Evolutionary conservation across 1,140 invertebrate genomes (phyloP).

Genomic region (Drosophila chauvacae): DNA sequence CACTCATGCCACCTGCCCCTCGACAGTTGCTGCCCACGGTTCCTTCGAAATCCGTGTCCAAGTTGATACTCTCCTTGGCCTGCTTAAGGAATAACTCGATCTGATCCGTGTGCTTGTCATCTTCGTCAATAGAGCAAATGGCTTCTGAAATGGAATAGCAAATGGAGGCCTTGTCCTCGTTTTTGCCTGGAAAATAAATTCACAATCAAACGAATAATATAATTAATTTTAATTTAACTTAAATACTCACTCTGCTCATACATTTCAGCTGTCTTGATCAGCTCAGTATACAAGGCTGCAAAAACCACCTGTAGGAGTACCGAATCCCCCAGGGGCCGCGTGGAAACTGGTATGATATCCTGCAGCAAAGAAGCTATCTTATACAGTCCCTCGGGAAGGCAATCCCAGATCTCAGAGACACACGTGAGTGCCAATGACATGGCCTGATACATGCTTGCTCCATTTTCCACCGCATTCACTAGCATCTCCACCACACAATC

Average conservation of each 20-base stretch:
- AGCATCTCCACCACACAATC: slow-evolving; percentile 88
- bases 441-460: slow-evolving; percentile 90
- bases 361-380: slow-evolving; percentile 87
- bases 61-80: slow-evolving; percentile 85
- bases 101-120: slow-evolving; percentile 90
- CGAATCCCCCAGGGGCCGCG: slow-evolving; percentile 88
- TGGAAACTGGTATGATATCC: slow-evolving; percentile 88
- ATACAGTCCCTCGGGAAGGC: slow-evolving; percentile 86
- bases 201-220: no score
- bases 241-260: slow-evolving; percentile 82
- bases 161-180: slow-evolving; percentile 72
- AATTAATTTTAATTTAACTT: not conserved
- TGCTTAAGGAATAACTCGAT: slow-evolving; percentile 87
- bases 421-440: slow-evolving; percentile 90
- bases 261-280: slow-evolving; percentile 85
- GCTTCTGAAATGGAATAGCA: slow-evolving; percentile 89
- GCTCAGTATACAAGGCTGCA: slow-evolving; percentile 86
- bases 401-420: slow-evolving; percentile 88
- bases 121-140: slow-evolving; percentile 91
- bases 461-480: slow-evolving; percentile 87
- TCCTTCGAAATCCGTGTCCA: slow-evolving; percentile 68
- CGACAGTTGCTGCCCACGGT: slow-evolving; percentile 27
- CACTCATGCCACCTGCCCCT: slow-evolving; percentile 68
- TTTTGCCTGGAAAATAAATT: slow-evolving; percentile 43
- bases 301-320: slow-evolving; percentile 89